Conservation (phyloP, 35 echinoderm and acorn worm genomes). For the Antedon bifida region DNA sequence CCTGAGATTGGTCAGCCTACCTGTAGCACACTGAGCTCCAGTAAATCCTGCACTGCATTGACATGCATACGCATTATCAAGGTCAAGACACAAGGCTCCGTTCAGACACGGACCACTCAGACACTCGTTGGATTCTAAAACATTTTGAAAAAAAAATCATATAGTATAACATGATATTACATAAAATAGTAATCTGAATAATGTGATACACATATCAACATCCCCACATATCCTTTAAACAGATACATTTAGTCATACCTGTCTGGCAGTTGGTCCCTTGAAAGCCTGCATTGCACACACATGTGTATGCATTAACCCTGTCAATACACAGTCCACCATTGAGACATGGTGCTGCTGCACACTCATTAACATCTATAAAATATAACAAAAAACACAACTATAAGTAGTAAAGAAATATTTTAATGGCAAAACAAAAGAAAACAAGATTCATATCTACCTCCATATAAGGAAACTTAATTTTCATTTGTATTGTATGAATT, state of each 20-base stretch:
- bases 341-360: background rate
- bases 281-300: background rate
- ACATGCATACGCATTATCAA: constrained; percentile 18
- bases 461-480: too few relatives aligned
- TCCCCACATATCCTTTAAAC: too few relatives aligned
- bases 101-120: constrained; percentile 17
- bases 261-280: background rate
- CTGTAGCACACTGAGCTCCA: constrained; percentile 22
- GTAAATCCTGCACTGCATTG: constrained; percentile 20
- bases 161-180: too few relatives aligned
- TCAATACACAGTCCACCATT: background rate
- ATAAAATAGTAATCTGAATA: too few relatives aligned
- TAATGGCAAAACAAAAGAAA: too few relatives aligned
- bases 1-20: constrained; percentile 17
- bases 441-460: too few relatives aligned
- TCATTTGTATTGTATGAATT: too few relatives aligned
- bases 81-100: constrained; percentile 24
- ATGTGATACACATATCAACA: too few relatives aligned
- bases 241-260: background rate
- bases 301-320: background rate
- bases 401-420: too few relatives aligned
- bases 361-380: background rate
- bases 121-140: constrained; percentile 39
- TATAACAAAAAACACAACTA: background rate
- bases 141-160: too few relatives aligned